Percentiles rank a stretch among this genome's conserved stretches.
phyloP scores from a whole-genome alignment of 2,888 invertebrate species.

The Geophilus truncorum region DNA sequence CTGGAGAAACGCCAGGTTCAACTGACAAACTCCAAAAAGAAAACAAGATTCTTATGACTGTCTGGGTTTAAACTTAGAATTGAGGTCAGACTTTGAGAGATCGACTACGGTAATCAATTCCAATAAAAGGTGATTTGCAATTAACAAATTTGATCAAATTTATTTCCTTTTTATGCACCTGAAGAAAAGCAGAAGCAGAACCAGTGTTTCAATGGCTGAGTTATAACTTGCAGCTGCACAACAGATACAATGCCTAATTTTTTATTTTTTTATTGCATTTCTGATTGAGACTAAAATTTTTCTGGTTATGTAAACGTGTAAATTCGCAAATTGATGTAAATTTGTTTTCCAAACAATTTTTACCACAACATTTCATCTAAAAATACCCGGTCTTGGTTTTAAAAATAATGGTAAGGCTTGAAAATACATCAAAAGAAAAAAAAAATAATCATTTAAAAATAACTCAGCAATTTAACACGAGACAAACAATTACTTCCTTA shows the following conservation, averaged over 20 bases:
- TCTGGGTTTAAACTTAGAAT: slow-evolving; percentile 16
- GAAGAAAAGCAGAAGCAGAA: no score
- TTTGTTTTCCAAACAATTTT: no score
- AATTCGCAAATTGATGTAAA: no score
- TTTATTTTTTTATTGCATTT: no score
- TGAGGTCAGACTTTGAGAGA: not conserved
- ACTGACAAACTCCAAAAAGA: not conserved
- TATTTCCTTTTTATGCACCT: no score
- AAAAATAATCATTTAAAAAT: not conserved
- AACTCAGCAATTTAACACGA: not conserved
- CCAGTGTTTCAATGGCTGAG: no score
- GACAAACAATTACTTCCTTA: not conserved
- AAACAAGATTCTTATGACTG: slow-evolving; percentile 10
- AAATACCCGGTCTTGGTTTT: not conserved
- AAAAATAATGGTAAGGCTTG: not conserved
- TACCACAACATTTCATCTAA: not conserved
- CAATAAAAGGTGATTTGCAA: not conserved
- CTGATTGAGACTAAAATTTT: no score
- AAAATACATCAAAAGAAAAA: not conserved
- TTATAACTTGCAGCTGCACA: no score
- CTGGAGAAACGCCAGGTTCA: not conserved
- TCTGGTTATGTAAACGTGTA: no score
- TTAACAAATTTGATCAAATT: not conserved
- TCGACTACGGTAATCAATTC: not conserved
- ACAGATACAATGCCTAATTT: no score